Evolutionary conservation across 2,888 invertebrate species (phyloP).

Genomic region (Siphlonurus alternatus): DNA sequence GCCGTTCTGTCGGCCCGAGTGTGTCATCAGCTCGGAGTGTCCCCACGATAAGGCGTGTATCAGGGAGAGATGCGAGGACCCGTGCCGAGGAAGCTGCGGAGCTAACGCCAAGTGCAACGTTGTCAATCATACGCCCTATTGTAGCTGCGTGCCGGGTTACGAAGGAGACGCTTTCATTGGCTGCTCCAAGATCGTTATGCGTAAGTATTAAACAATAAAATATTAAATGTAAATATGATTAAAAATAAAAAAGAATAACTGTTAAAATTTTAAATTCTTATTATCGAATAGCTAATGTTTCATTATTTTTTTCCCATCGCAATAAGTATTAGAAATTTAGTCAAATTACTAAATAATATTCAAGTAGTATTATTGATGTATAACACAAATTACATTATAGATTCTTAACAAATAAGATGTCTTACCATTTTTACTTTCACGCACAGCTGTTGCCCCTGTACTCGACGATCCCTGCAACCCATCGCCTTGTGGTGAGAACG

Average conservation of each 20-base stretch:
- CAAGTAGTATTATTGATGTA: too few species aligned
- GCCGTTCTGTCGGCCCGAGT: constrained; percentile 67
- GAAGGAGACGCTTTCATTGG: constrained; percentile 75
- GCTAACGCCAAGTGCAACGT: constrained; percentile 62
- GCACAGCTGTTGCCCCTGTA: constrained; percentile 21
- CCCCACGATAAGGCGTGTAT: constrained; percentile 60
- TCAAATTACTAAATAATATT: too few species aligned
- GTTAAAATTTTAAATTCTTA: neutral
- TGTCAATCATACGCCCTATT: constrained; percentile 63
- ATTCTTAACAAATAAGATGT: too few species aligned
- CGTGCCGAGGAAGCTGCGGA: constrained; percentile 63
- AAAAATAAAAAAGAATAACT: neutral
- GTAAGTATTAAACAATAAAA: constrained; percentile 18
- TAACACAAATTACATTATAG: too few species aligned
- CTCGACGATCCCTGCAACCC: constrained; percentile 48
- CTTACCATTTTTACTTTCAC: too few species aligned
- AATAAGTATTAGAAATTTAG: too few species aligned
- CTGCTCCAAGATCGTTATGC: constrained; percentile 40
- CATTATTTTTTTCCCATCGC: too few species aligned
- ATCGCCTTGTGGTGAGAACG: constrained; percentile 71
- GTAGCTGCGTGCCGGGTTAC: constrained; percentile 57
- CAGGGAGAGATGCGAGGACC: constrained; percentile 63
- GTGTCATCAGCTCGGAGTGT: constrained; percentile 68
- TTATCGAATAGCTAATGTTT: neutral
- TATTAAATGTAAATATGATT: neutral